These are phyloP conservation scores for Crotalus helleri DNA, from an alignment of 2,113 vertebrate genomes.

Conservation along the genomic window DNA sequence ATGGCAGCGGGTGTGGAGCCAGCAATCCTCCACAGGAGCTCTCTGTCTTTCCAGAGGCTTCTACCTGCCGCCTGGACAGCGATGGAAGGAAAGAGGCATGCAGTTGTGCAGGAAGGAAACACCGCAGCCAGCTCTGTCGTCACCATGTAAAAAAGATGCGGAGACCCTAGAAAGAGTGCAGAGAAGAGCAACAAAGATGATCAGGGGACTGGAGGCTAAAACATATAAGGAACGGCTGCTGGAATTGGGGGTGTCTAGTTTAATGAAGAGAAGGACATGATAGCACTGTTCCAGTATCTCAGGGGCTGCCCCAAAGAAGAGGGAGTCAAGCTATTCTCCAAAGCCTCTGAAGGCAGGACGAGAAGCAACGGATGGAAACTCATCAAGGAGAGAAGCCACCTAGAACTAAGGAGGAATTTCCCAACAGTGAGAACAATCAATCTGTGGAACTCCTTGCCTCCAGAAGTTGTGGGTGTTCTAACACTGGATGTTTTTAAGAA, in stretches of 20 bases:
- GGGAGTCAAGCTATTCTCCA: too few relatives aligned
- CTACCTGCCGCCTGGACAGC: neutral
- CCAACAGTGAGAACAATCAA: neutral
- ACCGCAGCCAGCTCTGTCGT: neutral
- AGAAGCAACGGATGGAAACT: too few relatives aligned
- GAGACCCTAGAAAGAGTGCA: too few relatives aligned
- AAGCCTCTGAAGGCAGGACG: too few relatives aligned
- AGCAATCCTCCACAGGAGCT: neutral
- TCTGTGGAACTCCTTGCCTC: neutral
- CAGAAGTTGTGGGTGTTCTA: neutral
- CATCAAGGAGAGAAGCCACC: too few relatives aligned
- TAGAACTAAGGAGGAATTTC: neutral
- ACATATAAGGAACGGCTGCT: fast-evolving
- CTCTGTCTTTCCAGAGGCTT: fast-evolving
- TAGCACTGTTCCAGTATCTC: too few relatives aligned
- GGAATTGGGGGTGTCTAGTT: neutral
- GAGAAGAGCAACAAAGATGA: too few relatives aligned
- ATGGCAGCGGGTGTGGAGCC: too few relatives aligned
- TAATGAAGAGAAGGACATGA: too few relatives aligned
- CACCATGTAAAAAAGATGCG: neutral
- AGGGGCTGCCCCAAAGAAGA: too few relatives aligned
- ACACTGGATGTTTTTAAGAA: neutral
- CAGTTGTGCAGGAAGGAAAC: neutral
- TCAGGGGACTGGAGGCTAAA: too few relatives aligned
- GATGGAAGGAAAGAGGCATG: neutral